phyloP scores from a whole-genome alignment of 92 coral and sea anemone genomes.

The Palythoa heliodiscus region DNA sequence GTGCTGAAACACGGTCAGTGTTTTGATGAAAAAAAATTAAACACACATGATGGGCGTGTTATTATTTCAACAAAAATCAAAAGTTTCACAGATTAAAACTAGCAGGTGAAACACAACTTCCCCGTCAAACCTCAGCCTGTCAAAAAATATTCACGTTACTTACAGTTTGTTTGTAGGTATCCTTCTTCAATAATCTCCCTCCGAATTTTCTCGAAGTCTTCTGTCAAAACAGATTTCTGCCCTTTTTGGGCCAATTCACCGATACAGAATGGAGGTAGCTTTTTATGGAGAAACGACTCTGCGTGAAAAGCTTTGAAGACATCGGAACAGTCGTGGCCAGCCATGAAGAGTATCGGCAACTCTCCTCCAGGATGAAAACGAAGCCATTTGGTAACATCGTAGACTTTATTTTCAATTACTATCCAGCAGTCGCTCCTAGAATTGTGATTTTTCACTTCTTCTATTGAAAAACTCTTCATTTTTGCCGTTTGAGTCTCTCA shows the following conservation, averaged over 20 bases:
- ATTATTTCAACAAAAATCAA: slow-evolving; percentile 20
- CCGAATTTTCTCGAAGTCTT: slow-evolving; percentile 81
- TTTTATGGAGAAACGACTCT: slow-evolving; percentile 76
- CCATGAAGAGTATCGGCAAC: slow-evolving; percentile 89
- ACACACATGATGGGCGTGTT: slow-evolving; percentile 8
- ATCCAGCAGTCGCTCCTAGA: slow-evolving; percentile 90
- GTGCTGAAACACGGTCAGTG: not conserved
- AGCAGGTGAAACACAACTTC: slow-evolving; percentile 34
- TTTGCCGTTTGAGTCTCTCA: not conserved
- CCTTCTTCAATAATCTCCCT: slow-evolving; percentile 82
- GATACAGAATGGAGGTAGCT: slow-evolving; percentile 83
- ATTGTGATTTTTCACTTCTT: slow-evolving; percentile 83
- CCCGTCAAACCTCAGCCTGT: slow-evolving; percentile 18
- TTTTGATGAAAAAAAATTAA: not conserved
- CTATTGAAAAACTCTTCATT: slow-evolving; percentile 62
- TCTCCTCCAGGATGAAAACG: slow-evolving; percentile 93
- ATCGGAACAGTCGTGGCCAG: slow-evolving; percentile 95
- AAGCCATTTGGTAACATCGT: slow-evolving; percentile 93
- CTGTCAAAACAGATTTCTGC: slow-evolving; percentile 65
- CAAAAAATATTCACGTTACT: slow-evolving; percentile 52
- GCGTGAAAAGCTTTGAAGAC: slow-evolving; percentile 98
- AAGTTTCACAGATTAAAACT: slow-evolving; percentile 7
- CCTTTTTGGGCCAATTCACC: slow-evolving; percentile 67
- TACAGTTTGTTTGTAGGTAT: slow-evolving; percentile 87
- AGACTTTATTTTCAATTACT: slow-evolving; percentile 80